Evolutionary conservation across 1,140 invertebrate species (phyloP).

Genomic region (Rhopalosiphum maidis): DNA sequence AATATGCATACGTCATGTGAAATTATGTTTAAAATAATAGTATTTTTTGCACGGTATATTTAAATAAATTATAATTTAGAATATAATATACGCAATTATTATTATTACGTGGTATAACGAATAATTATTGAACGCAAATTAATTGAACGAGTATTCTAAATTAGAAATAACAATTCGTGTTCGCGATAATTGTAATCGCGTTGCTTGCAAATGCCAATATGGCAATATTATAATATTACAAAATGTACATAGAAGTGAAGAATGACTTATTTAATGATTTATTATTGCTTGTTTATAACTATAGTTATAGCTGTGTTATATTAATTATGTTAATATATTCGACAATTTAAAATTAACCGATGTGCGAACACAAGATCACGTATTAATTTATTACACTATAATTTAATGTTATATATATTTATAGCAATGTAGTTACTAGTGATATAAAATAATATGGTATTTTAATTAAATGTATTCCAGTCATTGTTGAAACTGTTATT

Average conservation of each 20-base stretch:
- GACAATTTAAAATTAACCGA: neutral
- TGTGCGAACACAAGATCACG: neutral
- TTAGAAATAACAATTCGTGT: neutral
- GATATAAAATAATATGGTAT: neutral
- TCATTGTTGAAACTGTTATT: conserved; percentile 3
- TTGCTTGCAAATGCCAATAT: neutral
- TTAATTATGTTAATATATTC: neutral
- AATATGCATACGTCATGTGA: neutral
- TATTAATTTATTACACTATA: neutral
- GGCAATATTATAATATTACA: neutral
- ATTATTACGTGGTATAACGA: neutral
- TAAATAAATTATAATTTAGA: neutral
- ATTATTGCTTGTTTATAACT: neutral
- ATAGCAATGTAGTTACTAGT: neutral
- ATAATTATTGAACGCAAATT: neutral
- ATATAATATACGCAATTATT: neutral
- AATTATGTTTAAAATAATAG: neutral
- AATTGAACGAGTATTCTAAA: neutral
- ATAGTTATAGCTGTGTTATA: neutral
- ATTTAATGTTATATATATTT: neutral
- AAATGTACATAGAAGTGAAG: neutral
- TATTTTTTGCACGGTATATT: neutral
- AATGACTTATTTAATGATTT: neutral
- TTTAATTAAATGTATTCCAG: neutral
- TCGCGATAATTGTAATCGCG: neutral